Base-by-base conservation (phyloP, 1,140 invertebrate species). In the Cherax quadricarinatus region DNA sequence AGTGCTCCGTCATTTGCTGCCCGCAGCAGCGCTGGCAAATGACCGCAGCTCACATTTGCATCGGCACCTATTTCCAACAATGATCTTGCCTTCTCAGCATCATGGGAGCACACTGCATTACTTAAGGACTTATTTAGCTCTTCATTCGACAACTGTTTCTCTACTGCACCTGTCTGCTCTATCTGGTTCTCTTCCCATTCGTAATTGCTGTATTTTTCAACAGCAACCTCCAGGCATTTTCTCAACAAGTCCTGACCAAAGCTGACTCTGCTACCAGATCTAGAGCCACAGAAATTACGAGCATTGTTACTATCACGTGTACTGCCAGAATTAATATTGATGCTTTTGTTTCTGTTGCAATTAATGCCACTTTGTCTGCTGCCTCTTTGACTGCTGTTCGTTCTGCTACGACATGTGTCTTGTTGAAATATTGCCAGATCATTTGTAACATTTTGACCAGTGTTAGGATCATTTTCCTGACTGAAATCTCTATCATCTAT, bases 51-150 rank as follows among this genome's bases (percentile, higher is more conserved):
- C 5, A 91, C 88, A 53, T 93, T 91, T 6, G 93, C 89, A 51
- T 93, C 89, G n/a, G 89, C 93, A 57, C 91, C 80, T n/a, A 70
- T 60, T 41, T 87, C 70, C 84, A 91, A n/a, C 24, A 91, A 7
- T 57, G 75, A 53, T 41, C 89, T 66, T 7, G 79, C 78, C 48
- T 81, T 87, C 14, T 86, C 89, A 6, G 85, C 83, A 41, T 91
- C 75, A 48, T 51, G 73, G 1, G 24, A 30, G 12, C 18, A 57
- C 7, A 91, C 89, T 12, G 84, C 89, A n/a, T 81, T 85, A n/a
- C 60, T 18, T 49, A 91, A 41, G 10, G 84, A 79, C 60, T 87
- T 91, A 41, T 91, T 82, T 16, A 91, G 18, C n/a, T 86, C 85
- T n/a, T 91, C 89, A 5, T 78, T 24, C 12, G 49, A 41, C 21